Base-by-base conservation (phyloP, 2,113 vertebrate genomes). In the Macquaria ambigua region DNA sequence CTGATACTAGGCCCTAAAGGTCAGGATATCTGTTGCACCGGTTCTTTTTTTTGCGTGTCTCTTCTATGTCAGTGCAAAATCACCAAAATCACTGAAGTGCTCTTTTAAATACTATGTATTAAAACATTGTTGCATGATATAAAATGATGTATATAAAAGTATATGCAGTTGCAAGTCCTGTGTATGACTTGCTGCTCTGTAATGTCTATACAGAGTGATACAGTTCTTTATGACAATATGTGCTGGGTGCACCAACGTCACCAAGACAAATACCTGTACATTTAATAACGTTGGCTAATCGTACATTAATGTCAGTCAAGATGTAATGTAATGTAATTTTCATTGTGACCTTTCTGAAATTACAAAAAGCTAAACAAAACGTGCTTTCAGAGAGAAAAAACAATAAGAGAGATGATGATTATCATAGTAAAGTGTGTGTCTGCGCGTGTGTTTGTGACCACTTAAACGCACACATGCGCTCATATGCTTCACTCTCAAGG, bases 401-500 rank as follows among this genome's bases (percentile, higher is more conserved):
- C 1, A 74, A 43, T 34, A 28, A 85, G 74, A 2, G 67, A 77
- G 80, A 82, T 20, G 79, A 88, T 87, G 70, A 82, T 90, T 77
- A 85, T 74, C 31, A 48, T 71, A 25, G 83, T 61, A 48, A 83
- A 90, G 84, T 85, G 85, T 10, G 73, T 85, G 90, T 88, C 37
- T 81, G 70, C 5, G 12, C 72, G 56, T 16, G 28, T 25, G 37
- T 63, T 43, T 73, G 62, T 16, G 34, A 23, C 84, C 52, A 61
- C 72, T 56, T 55, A 82, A 87, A 87, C 43, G 80, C 81, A 81
- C 70, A 88, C 59, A 85, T 79, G 85, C 89, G 86, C 82, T 91
- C 86, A 90, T 43, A 87, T 46, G 89, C 85, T 80, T 82, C 81
- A 20, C 71, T 81, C 85, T 93, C 93, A 94, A 94, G 93, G 93